Base-by-base conservation (phyloP, 2,113 vertebrate species). In the Paedocypris sp. region DNA sequence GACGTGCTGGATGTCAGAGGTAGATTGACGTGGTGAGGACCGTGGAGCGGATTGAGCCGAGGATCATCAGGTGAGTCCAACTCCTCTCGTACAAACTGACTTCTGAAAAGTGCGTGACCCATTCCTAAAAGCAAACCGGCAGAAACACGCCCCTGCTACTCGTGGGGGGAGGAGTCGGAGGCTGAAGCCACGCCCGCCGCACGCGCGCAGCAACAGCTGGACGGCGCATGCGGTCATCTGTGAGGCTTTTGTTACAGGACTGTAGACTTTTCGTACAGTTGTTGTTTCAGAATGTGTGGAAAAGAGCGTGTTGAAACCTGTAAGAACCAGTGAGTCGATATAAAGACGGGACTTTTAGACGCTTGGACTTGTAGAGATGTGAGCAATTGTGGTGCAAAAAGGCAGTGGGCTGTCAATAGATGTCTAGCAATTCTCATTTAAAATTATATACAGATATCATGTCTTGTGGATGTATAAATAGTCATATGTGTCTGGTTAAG, bases 91-190 rank as follows among this genome's bases (percentile, higher is more conserved):
- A 53, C 66, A 71, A 69, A 79, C 77, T 81, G 77, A 81, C 78
- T 79, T 79, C 79, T 78, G 71, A 60, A 75, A 67, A 62, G 54
- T 51, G 58, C 72, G 72, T 77, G 77, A 77, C 75, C 80, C 82
- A 82, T 80, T 83, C 75, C 82, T 84, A 82, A 86, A 83, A 78
- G 79, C 68, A 46, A n/a, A 54, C 62, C 57, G 46, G 22, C 36
- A 68, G 79, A 79, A 75, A 82, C 85, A 75, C 83, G 80, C 82
- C 77, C 52, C 46, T 19, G 4, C 2, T 10, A 4, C 9, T 2
- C 6, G 11, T 53, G 50, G 47, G 76, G 60, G 8, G 62, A 62
- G 13, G 12, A 10, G 35, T 15, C 18, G 15, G 6, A 1, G 43
- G 42, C 20, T 67, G 41, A 52, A 35, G 31, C 66, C 80, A 76